Conservation (phyloP, 2,113 vertebrate species). For the Stercorarius parasiticus region DNA sequence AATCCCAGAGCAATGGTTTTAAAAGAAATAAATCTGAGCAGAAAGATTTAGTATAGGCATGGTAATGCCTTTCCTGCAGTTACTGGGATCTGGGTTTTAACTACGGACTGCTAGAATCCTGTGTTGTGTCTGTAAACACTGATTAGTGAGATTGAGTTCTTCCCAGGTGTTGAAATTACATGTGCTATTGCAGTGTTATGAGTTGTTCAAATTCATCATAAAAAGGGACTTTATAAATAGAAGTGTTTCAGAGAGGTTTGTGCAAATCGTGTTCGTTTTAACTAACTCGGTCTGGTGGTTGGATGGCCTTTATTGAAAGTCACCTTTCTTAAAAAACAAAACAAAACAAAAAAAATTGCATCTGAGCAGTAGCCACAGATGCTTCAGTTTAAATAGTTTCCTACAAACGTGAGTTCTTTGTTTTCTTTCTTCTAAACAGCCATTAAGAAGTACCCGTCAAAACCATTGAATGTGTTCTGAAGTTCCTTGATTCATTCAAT, state of each 20-base stretch:
- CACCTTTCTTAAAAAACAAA: not conserved
- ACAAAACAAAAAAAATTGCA: not conserved
- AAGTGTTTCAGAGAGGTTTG: not conserved
- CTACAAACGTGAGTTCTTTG: not conserved
- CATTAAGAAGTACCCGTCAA: not conserved
- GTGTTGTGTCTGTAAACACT: not conserved
- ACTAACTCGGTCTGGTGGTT: not conserved
- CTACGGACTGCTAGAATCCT: not conserved
- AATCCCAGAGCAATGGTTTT: conserved; percentile 31
- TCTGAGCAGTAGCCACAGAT: not conserved
- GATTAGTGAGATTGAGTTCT: conserved; percentile 42
- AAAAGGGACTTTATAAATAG: conserved; percentile 10
- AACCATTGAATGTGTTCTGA: not conserved
- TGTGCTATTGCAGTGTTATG: not conserved
- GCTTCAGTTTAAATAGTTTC: not conserved
- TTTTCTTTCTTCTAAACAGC: not conserved
- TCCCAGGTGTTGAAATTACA: conserved; percentile 38
- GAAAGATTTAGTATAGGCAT: conserved; percentile 27
- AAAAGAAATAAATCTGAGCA: conserved; percentile 49
- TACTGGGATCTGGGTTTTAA: not conserved
- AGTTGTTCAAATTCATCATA: conserved; percentile 13
- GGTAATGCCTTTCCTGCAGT: conserved; percentile 2
- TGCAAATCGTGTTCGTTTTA: conserved; percentile 8
- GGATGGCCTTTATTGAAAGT: not conserved
- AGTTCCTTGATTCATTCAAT: not conserved